A percentile compares a stretch with the other conserved stretches of the same genome.
Evolutionary conservation across 2,797 vertebrate species (phyloP).

Genomic region (Enoplosus armatus): DNA sequence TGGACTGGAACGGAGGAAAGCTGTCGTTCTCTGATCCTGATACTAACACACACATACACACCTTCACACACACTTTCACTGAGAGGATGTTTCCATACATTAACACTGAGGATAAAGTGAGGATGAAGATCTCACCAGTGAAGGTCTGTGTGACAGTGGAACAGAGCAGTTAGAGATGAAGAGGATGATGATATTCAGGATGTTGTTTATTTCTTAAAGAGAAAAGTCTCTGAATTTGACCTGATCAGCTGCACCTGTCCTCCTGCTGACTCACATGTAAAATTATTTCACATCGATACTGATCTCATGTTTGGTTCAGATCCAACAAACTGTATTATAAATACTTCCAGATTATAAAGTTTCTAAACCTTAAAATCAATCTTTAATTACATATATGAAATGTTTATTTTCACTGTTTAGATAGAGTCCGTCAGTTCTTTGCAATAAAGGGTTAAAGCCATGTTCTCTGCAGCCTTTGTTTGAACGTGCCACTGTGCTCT

Average conservation of each 20-base stretch:
- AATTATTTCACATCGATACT: no score
- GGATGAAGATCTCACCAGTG: not conserved
- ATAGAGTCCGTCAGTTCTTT: not conserved
- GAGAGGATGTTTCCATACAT: constrained; percentile 8
- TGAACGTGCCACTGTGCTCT: constrained; percentile 28
- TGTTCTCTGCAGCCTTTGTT: constrained; percentile 39
- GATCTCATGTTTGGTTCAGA: no score
- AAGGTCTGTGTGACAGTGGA: not conserved
- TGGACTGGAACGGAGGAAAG: constrained; percentile 9
- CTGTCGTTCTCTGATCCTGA: constrained; percentile 4
- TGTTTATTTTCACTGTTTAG: not conserved
- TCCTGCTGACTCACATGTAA: no score
- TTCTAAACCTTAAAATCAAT: no score
- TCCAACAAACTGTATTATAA: no score
- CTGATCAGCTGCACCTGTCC: no score
- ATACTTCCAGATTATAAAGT: no score
- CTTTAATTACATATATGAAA: no score
- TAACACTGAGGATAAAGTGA: not conserved
- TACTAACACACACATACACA: constrained; percentile 6
- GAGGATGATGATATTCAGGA: not conserved
- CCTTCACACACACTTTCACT: no score
- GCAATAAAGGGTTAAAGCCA: not conserved
- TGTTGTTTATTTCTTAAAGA: not conserved
- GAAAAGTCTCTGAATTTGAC: no score
- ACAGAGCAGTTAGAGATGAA: not conserved